Conservation (phyloP, 2,888 invertebrate genomes). For the Tinea pellionella region DNA sequence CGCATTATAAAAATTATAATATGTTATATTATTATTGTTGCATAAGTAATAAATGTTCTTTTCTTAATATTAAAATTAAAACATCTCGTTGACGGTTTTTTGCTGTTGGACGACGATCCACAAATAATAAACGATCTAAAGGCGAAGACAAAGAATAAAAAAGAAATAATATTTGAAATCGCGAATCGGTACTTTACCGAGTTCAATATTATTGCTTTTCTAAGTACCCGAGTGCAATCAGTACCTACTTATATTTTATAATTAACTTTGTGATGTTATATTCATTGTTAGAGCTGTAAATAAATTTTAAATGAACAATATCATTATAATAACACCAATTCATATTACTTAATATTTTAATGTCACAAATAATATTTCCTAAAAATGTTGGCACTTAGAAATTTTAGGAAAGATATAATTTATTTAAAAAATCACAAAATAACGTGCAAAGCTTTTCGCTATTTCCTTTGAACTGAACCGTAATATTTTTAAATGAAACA, state of each 20-base stretch:
- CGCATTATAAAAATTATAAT: too few species aligned
- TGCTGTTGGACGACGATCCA: slow-evolving; percentile 26
- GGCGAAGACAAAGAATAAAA: slow-evolving; percentile 55
- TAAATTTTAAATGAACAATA: too few species aligned
- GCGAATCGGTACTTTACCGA: slow-evolving; percentile 46
- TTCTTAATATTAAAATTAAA: neutral
- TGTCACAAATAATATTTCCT: neutral
- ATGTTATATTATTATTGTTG: too few species aligned
- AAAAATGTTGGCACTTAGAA: neutral
- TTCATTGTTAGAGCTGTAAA: too few species aligned
- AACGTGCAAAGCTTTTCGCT: neutral
- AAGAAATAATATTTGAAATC: slow-evolving; percentile 58
- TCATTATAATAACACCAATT: too few species aligned
- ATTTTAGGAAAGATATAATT: neutral
- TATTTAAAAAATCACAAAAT: slow-evolving; percentile 1
- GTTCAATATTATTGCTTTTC: slow-evolving; percentile 50
- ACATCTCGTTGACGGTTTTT: neutral
- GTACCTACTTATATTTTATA: too few species aligned
- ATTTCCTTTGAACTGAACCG: slow-evolving; percentile 5
- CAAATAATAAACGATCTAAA: slow-evolving; percentile 65
- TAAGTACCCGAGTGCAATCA: neutral
- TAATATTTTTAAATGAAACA: slow-evolving; percentile 8
- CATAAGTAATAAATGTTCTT: too few species aligned
- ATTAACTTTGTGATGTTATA: too few species aligned
- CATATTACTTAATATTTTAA: neutral